Evolutionary conservation across 2,797 vertebrate genomes (phyloP).

Genomic region (Pristis pectinata): DNA sequence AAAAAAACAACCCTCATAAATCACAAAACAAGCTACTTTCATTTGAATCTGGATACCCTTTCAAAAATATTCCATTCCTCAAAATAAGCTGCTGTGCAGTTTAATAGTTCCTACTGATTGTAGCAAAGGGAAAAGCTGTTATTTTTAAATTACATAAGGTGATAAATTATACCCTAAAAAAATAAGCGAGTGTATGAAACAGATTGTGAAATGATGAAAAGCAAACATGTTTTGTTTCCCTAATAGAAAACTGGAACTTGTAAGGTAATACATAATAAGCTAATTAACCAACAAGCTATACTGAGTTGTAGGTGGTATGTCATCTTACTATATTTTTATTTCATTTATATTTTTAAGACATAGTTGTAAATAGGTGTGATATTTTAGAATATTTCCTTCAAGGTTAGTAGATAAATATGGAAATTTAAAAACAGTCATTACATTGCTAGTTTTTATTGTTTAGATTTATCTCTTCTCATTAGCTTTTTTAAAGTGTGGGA

Average conservation of each 20-base stretch:
- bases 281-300: not conserved
- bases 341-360: not conserved
- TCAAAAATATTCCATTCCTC: not conserved
- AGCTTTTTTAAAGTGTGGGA: too few relatives aligned
- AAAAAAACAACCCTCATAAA: conserved; percentile 21
- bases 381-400: too few relatives aligned
- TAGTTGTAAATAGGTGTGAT: not conserved
- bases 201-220: conserved; percentile 3
- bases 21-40: conserved; percentile 22
- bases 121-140: conserved; percentile 4
- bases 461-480: too few relatives aligned
- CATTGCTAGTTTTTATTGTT: too few relatives aligned
- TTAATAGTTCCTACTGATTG: conserved; percentile 6
- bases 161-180: conserved; percentile 23
- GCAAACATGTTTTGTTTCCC: not conserved
- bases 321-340: not conserved
- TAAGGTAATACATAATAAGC: not conserved
- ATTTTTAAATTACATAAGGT: conserved; percentile 10
- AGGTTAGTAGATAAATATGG: too few relatives aligned
- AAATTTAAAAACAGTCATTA: too few relatives aligned
- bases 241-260: not conserved
- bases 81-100: not conserved
- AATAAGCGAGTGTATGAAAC: not conserved
- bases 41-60: conserved; percentile 27
- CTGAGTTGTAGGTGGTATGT: not conserved